phyloP scores from a whole-genome alignment of 2,888 invertebrate genomes.

The Patella caerulea region DNA sequence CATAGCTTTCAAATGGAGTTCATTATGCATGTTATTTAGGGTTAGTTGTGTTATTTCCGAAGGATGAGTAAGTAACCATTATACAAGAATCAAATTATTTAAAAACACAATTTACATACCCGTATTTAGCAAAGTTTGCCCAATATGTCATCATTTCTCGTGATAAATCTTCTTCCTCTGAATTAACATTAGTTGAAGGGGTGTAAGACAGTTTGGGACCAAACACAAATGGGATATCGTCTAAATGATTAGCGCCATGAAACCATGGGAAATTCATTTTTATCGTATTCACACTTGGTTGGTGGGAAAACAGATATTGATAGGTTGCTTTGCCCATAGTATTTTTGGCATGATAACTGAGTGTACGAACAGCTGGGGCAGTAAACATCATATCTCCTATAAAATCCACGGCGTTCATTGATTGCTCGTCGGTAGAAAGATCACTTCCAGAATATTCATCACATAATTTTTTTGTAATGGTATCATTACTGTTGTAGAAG shows the following conservation, averaged over 20 bases:
- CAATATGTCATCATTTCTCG: slow-evolving; percentile 91
- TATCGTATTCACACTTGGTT: neutral
- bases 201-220: slow-evolving; percentile 70
- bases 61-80: too few species aligned
- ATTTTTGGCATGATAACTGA: slow-evolving; percentile 16
- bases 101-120: slow-evolving; percentile 75
- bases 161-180: slow-evolving; percentile 86
- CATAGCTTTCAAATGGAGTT: too few species aligned
- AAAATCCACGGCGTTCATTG: slow-evolving; percentile 24
- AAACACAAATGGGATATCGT: slow-evolving; percentile 29
- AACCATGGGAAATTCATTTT: slow-evolving; percentile 22
- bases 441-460: slow-evolving; percentile 6
- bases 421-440: slow-evolving; percentile 17
- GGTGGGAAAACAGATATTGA: slow-evolving; percentile 31
- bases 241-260: slow-evolving; percentile 28
- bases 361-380: slow-evolving; percentile 26
- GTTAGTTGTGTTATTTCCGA: too few species aligned
- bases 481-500: slow-evolving; percentile 20
- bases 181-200: slow-evolving; percentile 78
- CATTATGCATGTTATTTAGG: too few species aligned
- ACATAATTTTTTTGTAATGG: slow-evolving; percentile 8
- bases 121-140: slow-evolving; percentile 93
- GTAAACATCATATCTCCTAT: slow-evolving; percentile 37
- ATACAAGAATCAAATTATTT: too few species aligned
- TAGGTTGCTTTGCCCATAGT: slow-evolving; percentile 11